Evolutionary conservation across 2,113 vertebrate genomes (phyloP), one percentile per base, ranked within the genome.

Genomic region (Callionymus lyra): DNA sequence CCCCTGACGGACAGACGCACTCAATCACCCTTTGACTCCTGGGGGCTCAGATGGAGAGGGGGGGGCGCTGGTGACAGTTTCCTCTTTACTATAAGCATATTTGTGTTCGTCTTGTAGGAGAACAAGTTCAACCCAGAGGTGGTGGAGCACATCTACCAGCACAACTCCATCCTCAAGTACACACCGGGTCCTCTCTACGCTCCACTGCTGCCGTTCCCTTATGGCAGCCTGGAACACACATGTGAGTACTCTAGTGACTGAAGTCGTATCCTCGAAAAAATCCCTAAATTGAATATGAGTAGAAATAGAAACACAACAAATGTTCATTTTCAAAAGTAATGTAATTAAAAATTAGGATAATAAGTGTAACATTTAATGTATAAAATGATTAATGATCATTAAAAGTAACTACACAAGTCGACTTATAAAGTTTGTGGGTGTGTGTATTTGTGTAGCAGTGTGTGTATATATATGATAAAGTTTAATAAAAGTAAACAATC

Each of bases 91-190:
- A 27, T 27, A 27, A 27, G 8, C 21, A 14, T 16, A 18, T 17
- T n/a, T 45, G 3, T 45, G 62, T 59, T 4, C 56, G 2, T 50
- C 43, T 77, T 10, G 6, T 1, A 98, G 95, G 93, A 97, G 70
- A 92, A 92, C 60, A 83, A 86, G 12, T 81, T 83, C 45, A 89
- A 89, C 72, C 87, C 88, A 0, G 94, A 97, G 56, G 83, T 88
- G 1, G 88, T 98, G 77, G 93, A 97, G 47, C 88, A 95, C 65
- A 97, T 96, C 71, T 98, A 94, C 74, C 84, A 76, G 38, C 82
- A 91, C 79, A 98, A 98, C 67, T 86, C 92, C 1, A 93, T 98
- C 74, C 83, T 98, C 54, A 88, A 88, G 65, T 91, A 98, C 76
- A 96, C 92, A 38, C 87, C 87, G 49, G 86, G 86, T 12, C 89